These are phyloP conservation scores for Hemiprocne comata DNA, from an alignment of 2,113 vertebrate genomes.

Conservation along the genomic window DNA sequence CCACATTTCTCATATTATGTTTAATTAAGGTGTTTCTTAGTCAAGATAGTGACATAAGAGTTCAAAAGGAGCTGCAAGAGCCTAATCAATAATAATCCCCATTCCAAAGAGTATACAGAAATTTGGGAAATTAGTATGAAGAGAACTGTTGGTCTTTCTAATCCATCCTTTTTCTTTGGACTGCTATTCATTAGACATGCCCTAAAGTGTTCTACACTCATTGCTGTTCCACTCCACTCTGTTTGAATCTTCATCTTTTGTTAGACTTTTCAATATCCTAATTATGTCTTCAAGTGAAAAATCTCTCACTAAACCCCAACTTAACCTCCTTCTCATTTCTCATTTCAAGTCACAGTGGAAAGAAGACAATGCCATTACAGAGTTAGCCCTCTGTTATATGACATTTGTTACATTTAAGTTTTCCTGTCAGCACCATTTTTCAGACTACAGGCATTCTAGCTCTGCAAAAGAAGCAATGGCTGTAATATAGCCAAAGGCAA, in stretches of 20 bases:
- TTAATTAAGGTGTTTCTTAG: conserved; percentile 14
- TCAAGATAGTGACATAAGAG: neutral
- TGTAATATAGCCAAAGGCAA: neutral
- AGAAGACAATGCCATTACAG: neutral
- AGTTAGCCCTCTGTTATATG: neutral
- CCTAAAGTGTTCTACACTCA: conserved; percentile 13
- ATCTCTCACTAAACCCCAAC: conserved; percentile 15
- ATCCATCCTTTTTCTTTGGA: conserved; percentile 7
- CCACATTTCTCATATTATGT: neutral
- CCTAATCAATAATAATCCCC: conserved; percentile 14
- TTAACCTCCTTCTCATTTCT: conserved; percentile 14
- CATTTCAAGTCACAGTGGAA: conserved; percentile 30
- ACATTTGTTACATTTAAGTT: conserved; percentile 17
- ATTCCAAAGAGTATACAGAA: neutral
- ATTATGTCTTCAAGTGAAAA: conserved; percentile 47
- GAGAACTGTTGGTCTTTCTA: conserved; percentile 10
- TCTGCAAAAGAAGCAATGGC: neutral
- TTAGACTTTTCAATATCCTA: conserved; percentile 39
- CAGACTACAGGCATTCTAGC: neutral
- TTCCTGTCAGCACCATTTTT: conserved; percentile 18
- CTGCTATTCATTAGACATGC: neutral
- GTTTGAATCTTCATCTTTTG: conserved; percentile 43
- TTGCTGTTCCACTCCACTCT: neutral
- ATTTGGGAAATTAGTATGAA: conserved; percentile 31
- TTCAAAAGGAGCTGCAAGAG: conserved; percentile 16